A percentile compares a stretch with the other conserved stretches of the same genome.
These are phyloP conservation scores for Sabatieria punctata DNA, from an alignment of 2,888 invertebrate genomes.

Conservation along the genomic window DNA sequence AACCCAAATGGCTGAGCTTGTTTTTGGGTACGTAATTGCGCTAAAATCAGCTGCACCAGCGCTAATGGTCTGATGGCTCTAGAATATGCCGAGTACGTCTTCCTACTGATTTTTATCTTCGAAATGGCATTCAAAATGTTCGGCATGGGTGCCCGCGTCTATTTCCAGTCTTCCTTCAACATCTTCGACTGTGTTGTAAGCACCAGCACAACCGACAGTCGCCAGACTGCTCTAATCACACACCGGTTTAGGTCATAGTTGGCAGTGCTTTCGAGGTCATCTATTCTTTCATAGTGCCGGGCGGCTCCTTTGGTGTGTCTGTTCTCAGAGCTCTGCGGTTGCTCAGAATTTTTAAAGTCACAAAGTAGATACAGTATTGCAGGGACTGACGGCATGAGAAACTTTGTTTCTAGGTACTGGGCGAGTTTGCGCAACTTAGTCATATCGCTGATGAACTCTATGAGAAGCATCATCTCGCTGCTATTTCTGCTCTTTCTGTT, in stretches of 20 bases:
- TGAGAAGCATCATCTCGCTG: constrained; percentile 96
- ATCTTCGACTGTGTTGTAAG: constrained; percentile 98
- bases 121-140: constrained; percentile 99
- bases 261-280: constrained; percentile 98
- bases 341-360: constrained; percentile 91
- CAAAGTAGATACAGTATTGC: no score
- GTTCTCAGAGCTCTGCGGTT: constrained; percentile 88
- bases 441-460: constrained; percentile 92
- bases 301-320: constrained; percentile 87
- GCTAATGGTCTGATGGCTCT: constrained; percentile 32
- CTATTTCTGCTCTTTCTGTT: constrained; percentile 98
- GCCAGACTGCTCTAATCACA: no score
- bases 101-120: constrained; percentile 88
- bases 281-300: constrained; percentile 78
- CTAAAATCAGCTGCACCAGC: background rate
- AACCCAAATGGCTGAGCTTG: constrained; percentile 76
- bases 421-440: constrained; percentile 90
- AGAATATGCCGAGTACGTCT: constrained; percentile 91
- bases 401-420: constrained; percentile 63
- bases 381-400: no score
- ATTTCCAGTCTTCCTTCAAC: constrained; percentile 97
- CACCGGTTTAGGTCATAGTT: constrained; percentile 39
- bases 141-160: constrained; percentile 82
- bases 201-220: no score
- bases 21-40: constrained; percentile 73